Percentiles rank a stretch among this genome's conserved stretches.
These are phyloP conservation scores for Eleginops maclovinus DNA, from an alignment of 2,113 vertebrate species.

Conservation along the genomic window DNA sequence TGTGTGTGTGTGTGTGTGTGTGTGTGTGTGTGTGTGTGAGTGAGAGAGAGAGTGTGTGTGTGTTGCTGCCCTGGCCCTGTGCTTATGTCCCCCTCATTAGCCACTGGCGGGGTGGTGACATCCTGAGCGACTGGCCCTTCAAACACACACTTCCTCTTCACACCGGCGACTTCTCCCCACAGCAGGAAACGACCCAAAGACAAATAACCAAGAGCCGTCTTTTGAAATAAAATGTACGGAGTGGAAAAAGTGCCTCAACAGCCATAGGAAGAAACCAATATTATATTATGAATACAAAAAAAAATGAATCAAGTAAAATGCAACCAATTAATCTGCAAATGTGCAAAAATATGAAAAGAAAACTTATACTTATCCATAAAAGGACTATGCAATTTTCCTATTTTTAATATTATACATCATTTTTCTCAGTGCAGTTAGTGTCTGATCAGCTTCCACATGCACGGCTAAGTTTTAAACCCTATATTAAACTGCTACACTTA, in stretches of 20 bases:
- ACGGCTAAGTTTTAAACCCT: not conserved
- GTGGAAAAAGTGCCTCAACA: not conserved
- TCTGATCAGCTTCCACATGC: conserved; percentile 28
- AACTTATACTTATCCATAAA: not conserved
- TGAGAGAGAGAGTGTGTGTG: conserved; percentile 35
- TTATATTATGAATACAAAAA: not conserved
- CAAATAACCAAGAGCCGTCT: conserved; percentile 58
- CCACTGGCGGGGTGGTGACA: conserved; percentile 81
- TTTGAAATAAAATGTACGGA: conserved; percentile 34
- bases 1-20: conserved; percentile 36
- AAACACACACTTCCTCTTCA: conserved; percentile 84
- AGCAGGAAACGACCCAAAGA: conserved; percentile 71
- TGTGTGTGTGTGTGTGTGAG: conserved; percentile 44
- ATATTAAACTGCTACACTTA: conserved; percentile 5
- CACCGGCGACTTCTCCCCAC: conserved; percentile 75
- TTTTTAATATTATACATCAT: not conserved
- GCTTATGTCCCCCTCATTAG: conserved; percentile 82
- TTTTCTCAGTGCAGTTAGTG: not conserved
- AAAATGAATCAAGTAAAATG: not conserved
- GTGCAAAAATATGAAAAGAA: not conserved
- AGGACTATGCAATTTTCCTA: not conserved
- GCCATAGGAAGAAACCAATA: not conserved
- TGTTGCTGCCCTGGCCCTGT: conserved; percentile 48
- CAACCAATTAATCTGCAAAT: not conserved
- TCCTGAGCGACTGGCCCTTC: conserved; percentile 83